Base-by-base conservation (phyloP, 1,140 invertebrate species). In the Bactericera cockerelli region DNA sequence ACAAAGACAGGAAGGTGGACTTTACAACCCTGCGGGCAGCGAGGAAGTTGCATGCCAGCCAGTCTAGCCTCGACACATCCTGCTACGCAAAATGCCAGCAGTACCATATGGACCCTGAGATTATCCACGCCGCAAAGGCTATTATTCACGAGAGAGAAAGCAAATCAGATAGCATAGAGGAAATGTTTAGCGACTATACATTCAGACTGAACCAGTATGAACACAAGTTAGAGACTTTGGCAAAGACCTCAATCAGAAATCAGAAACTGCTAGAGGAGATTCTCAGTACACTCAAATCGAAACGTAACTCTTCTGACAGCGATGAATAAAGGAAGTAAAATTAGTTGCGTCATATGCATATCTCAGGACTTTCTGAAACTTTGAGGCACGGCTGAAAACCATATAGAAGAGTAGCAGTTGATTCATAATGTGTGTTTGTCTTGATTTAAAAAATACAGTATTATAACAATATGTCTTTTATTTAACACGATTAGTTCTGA, bases 61-160 rank as follows among this genome's bases (percentile, higher is more conserved):
- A 6, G 8, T 25, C 55, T 49, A 49, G 42, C 19, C 22, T 49
- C 8, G 19, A 49, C n/a, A 49, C 6, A 4, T 49, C 42, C 3
- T 56, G 55, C 24, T 25, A 16, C 21, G 14, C 6, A 8, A 63
- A 11, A 59, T 64, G 65, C 16, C 64, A 63, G 54, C 67, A 69
- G 8, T 66, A 68, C 4, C 58, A 65, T 59, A 71, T 73, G 62
- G 71, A 72, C 49, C 63, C 58, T 16, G 72, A 72, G 56, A 78
- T 78, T 39, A 76, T 79, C 0, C 79, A 78, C 63, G 67, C 74
- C 55, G 76, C 78, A 1, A 75, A 78, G 58, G 61, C 68, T 13
- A 66, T 80, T 0, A 49, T 49, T 49, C 42, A 49, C 42, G 42
- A 49, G n/a, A 16, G 42, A n/a, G 42, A 55, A 67, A 3, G 64